Percentiles rank a stretch among this genome's conserved stretches.
Evolutionary conservation across 1,140 invertebrate species (phyloP).

Genomic region (Eupeodes corollae): DNA sequence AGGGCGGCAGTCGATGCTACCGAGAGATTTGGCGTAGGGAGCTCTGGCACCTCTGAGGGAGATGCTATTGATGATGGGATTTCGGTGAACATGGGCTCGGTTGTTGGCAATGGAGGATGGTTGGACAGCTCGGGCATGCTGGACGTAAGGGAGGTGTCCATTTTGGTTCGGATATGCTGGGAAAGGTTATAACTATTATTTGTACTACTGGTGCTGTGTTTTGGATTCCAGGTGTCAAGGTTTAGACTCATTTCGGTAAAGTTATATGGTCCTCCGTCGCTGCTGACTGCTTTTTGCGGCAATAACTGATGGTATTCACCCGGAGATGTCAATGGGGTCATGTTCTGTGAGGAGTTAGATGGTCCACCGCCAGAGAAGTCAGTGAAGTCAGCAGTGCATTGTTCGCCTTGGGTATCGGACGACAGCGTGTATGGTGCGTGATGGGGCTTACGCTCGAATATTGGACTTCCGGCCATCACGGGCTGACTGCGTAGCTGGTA

Average conservation of each 20-base stretch:
- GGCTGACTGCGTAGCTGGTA: constrained; percentile 34
- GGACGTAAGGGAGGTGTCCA: constrained; percentile 26
- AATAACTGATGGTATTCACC: constrained; percentile 29
- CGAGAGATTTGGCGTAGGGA: constrained; percentile 32
- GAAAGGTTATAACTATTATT: constrained; percentile 25
- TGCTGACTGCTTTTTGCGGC: constrained; percentile 16
- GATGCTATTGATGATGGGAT: constrained; percentile 12
- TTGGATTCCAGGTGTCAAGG: constrained; percentile 26
- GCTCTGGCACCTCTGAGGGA: constrained; percentile 19
- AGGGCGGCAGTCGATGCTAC: constrained; percentile 33
- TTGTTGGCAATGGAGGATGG: constrained; percentile 4
- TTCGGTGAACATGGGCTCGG: constrained; percentile 2
- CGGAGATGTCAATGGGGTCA: constrained; percentile 28
- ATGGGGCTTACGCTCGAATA: background rate
- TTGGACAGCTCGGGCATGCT: constrained; percentile 29
- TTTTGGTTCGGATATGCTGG: constrained; percentile 21
- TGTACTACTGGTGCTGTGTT: constrained; percentile 18
- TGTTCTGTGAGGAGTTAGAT: constrained; percentile 28
- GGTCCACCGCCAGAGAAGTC: constrained; percentile 24
- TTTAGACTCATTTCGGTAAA: constrained; percentile 35
- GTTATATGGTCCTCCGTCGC: constrained; percentile 27
- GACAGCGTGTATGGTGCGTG: background rate
- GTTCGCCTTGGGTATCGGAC: background rate
- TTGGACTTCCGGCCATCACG: constrained; percentile 17
- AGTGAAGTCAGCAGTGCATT: constrained; percentile 16